Evolutionary conservation across 1,140 invertebrate species (phyloP).

Genomic region (Diabrotica undecimpunctata): DNA sequence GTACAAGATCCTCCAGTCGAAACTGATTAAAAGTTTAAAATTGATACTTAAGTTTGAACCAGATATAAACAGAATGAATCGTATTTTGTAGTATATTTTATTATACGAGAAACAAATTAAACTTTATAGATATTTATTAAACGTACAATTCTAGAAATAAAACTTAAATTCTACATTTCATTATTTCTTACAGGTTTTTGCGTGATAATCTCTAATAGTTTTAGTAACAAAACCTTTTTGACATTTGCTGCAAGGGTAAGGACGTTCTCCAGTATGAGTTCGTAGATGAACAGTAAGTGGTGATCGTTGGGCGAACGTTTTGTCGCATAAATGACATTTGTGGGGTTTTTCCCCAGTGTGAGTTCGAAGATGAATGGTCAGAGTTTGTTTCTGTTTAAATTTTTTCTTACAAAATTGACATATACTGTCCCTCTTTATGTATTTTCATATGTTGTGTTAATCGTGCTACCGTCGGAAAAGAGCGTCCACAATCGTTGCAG

Average conservation of each 20-base stretch:
- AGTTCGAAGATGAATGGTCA: slow-evolving; percentile 51
- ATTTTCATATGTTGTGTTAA: background rate
- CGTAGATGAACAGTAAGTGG: slow-evolving; percentile 63
- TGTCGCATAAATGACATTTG: slow-evolving; percentile 36
- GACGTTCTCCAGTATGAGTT: slow-evolving; percentile 69
- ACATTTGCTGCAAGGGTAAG: slow-evolving; percentile 65
- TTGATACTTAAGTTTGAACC: no score
- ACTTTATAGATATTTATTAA: no score
- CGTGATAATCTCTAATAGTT: no score
- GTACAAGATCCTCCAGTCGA: no score
- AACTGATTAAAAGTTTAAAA: no score
- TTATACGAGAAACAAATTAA: no score
- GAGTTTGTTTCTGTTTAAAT: slow-evolving; percentile 22
- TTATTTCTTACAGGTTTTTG: background rate
- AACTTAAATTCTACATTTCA: background rate
- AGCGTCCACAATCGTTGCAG: background rate
- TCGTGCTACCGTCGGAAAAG: background rate
- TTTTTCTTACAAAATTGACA: slow-evolving; percentile 37
- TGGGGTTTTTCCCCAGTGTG: slow-evolving; percentile 44
- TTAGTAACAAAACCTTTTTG: slow-evolving; percentile 46
- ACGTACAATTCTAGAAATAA: no score
- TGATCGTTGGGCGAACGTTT: background rate
- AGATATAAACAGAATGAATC: no score
- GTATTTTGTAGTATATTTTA: no score
- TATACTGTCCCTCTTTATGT: slow-evolving; percentile 13